Evolutionary conservation across 2,113 vertebrate genomes (phyloP).

Genomic region (Alethe castanea): DNA sequence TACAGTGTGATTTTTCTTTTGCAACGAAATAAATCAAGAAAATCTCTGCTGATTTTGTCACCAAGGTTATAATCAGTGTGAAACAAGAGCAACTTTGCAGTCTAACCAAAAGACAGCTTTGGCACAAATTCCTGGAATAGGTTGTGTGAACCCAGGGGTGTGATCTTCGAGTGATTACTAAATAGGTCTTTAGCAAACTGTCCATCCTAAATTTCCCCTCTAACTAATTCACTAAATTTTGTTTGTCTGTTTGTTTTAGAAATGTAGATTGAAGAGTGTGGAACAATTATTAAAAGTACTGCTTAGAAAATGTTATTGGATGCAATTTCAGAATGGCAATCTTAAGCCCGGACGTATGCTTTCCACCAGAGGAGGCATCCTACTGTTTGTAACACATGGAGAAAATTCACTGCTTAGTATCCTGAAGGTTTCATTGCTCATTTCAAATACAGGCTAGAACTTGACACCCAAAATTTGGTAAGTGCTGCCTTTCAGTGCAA

Average conservation of each 20-base stretch:
- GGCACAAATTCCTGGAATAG: background rate
- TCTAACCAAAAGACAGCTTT: background rate
- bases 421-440: slow-evolving; percentile 26
- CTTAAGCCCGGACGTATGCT: slow-evolving; percentile 42
- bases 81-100: background rate
- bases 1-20: background rate
- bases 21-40: background rate
- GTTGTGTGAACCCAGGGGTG: background rate
- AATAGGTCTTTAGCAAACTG: background rate
- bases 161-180: background rate
- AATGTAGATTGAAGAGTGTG: background rate
- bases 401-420: slow-evolving; percentile 43
- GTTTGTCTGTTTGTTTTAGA: background rate
- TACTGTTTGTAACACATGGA: background rate
- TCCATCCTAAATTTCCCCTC: background rate
- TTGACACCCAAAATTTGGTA: background rate
- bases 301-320: background rate
- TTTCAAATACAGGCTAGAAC: background rate
- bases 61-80: background rate
- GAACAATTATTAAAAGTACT: background rate
- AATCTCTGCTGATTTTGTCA: background rate
- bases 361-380: slow-evolving; percentile 8
- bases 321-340: slow-evolving; percentile 4
- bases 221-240: background rate
- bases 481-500: background rate